phyloP scores from a whole-genome alignment of 2,113 vertebrate genomes.

The Calypte anna region DNA sequence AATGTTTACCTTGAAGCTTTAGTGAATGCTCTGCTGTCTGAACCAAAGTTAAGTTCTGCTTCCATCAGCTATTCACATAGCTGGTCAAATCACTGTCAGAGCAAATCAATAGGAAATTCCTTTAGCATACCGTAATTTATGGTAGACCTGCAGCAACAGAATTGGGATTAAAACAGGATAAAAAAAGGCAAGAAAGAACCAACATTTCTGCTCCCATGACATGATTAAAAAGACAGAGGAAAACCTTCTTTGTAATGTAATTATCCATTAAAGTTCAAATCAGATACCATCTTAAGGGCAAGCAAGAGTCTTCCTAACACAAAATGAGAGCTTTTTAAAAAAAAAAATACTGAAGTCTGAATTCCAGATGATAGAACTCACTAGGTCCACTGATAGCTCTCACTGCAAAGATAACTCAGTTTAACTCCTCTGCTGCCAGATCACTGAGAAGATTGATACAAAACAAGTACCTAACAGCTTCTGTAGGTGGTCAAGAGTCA shows the following conservation, averaged over 20 bases:
- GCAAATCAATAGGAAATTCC: constrained; percentile 82
- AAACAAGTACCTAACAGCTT: background rate
- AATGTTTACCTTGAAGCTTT: constrained; percentile 59
- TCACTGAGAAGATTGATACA: background rate
- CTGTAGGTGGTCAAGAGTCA: background rate
- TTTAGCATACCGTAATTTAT: constrained; percentile 74
- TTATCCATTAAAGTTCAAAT: constrained; percentile 47
- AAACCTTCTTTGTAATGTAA: constrained; percentile 51
- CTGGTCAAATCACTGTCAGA: constrained; percentile 89
- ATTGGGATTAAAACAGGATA: constrained; percentile 77
- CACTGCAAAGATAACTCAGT: background rate
- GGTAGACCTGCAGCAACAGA: constrained; percentile 73
- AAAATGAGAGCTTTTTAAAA: background rate
- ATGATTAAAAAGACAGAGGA: constrained; percentile 69
- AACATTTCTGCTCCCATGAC: constrained; percentile 49
- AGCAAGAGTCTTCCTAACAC: background rate
- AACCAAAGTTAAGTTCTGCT: constrained; percentile 70
- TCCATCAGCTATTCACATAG: constrained; percentile 79
- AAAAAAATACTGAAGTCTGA: background rate
- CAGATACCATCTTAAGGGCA: constrained; percentile 30
- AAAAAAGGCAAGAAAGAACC: constrained; percentile 69
- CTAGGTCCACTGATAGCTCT: background rate
- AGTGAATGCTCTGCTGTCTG: constrained; percentile 18
- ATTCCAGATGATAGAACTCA: constrained; percentile 1
- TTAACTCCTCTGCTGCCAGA: constrained; percentile 12